Conservation (phyloP, 2,797 vertebrate species). For the Brotogeris chrysoptera region DNA sequence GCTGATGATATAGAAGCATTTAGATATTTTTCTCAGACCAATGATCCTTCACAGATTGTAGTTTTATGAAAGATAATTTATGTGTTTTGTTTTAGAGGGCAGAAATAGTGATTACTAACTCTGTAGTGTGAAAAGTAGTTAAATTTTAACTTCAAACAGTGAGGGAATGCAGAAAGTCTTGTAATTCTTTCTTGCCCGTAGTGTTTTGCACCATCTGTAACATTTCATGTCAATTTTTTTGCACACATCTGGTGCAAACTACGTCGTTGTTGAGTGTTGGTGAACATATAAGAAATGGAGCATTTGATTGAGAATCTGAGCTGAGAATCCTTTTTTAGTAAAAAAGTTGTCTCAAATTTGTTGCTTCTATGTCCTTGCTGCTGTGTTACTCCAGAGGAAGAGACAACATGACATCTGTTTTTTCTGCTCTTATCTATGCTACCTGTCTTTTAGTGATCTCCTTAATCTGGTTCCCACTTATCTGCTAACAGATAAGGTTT, state of each 20-base stretch:
- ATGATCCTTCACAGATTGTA: neutral
- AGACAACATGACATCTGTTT: neutral
- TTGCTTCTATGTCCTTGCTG: neutral
- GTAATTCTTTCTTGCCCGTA: neutral
- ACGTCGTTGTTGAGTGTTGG: neutral
- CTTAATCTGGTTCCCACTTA: conserved; percentile 30
- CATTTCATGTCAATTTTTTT: neutral
- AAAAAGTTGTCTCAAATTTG: neutral
- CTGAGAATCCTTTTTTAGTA: neutral
- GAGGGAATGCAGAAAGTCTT: neutral
- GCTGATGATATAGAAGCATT: neutral
- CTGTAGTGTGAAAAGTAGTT: neutral
- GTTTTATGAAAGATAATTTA: neutral
- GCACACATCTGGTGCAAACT: neutral
- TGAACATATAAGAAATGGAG: neutral
- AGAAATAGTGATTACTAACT: neutral
- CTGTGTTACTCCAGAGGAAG: neutral
- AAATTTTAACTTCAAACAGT: neutral
- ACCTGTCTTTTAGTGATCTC: conserved; percentile 11
- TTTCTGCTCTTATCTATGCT: neutral
- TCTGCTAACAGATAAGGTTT: conserved; percentile 20
- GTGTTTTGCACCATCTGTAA: neutral
- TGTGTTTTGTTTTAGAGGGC: neutral
- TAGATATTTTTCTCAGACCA: neutral
- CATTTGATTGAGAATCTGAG: neutral